Conservation (phyloP, 1,140 invertebrate species). For the Lepidotrigona ventralis region DNA sequence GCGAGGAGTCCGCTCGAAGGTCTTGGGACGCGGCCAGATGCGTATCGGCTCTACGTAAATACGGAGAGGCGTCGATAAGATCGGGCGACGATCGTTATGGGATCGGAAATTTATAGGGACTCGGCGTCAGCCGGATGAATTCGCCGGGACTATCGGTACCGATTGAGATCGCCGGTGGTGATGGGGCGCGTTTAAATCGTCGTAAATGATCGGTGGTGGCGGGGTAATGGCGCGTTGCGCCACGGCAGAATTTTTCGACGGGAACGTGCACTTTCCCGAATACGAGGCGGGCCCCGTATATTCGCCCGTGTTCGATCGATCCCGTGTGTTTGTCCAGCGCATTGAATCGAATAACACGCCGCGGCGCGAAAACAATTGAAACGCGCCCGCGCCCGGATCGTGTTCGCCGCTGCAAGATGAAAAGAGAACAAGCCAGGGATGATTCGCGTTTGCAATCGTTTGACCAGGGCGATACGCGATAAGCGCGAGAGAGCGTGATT, state of each 20-base stretch:
- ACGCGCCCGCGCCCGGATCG: slow-evolving; percentile 3
- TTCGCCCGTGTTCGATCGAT: no score
- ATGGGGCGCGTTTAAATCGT: slow-evolving; percentile 31
- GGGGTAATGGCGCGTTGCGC: slow-evolving; percentile 31
- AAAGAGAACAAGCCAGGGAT: neutral
- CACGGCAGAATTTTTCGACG: slow-evolving; percentile 6
- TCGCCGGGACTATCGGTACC: slow-evolving; percentile 10
- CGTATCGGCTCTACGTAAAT: slow-evolving; percentile 40
- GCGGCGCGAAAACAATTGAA: slow-evolving; percentile 7
- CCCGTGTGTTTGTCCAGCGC: slow-evolving; percentile 27
- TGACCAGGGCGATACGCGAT: slow-evolving; percentile 24
- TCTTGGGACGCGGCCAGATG: neutral
- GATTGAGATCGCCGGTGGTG: slow-evolving; percentile 36
- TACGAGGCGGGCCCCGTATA: neutral
- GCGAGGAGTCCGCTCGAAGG: neutral
- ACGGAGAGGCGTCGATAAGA: slow-evolving; percentile 31
- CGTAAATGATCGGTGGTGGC: slow-evolving; percentile 24
- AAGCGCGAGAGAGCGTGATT: slow-evolving; percentile 16
- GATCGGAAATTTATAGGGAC: slow-evolving; percentile 41
- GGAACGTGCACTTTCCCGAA: slow-evolving; percentile 45
- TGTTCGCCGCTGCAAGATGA: neutral
- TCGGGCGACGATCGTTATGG: slow-evolving; percentile 36
- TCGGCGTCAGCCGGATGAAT: slow-evolving; percentile 11
- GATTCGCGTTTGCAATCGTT: slow-evolving; percentile 1
- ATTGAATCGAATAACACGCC: slow-evolving; percentile 40